Base-by-base conservation (phyloP, 2,888 invertebrate genomes). In the Apamea crenata region DNA sequence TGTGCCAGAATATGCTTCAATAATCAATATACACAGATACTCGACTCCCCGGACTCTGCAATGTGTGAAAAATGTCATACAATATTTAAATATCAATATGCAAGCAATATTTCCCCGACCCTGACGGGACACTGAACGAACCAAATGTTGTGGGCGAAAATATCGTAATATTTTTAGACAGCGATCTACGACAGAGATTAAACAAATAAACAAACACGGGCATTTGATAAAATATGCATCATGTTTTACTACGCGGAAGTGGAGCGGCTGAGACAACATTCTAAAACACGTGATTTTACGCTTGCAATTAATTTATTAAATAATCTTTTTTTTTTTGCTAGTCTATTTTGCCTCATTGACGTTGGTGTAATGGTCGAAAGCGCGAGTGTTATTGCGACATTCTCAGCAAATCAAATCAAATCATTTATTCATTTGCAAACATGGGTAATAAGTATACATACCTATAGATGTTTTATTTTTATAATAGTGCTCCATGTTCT, bases 151-250 rank as follows among this genome's bases (percentile, higher is more conserved):
- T 77, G 56, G 40, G 32, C 44, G 36, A 72, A 72, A 71, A 78
- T 65, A 83, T 21, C 53, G 50, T 36, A 50, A 72, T 69, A 80
- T 65, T 72, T 74, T 80, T 70, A 80, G 47, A 59, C 59, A 5
- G n/a, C 53, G 67, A 69, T 75, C 68, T 75, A 80, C 85, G 72
- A 85, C 75, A 75, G 81, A n/a, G 50, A 75, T 73, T 65, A 79
- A 67, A 75, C 69, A 85, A 85, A 83, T 81, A 83, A 81, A 79
- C 80, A 81, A 85, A 83, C 65, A 70, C 65, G 8, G 50, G 32
- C 56, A 59, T 80, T 66, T 83, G 69, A n/a, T 84, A 80, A 72
- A 80, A 75, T 29, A 72, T 81, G 36, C 65, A n/a, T 59, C 75
- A 75, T 40, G 50, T 80, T 80, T 82, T 66, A 66, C 59, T 73